Evolutionary conservation across 2,113 vertebrate species (phyloP).

Genomic region (Cyanoramphus novaezelandiae): DNA sequence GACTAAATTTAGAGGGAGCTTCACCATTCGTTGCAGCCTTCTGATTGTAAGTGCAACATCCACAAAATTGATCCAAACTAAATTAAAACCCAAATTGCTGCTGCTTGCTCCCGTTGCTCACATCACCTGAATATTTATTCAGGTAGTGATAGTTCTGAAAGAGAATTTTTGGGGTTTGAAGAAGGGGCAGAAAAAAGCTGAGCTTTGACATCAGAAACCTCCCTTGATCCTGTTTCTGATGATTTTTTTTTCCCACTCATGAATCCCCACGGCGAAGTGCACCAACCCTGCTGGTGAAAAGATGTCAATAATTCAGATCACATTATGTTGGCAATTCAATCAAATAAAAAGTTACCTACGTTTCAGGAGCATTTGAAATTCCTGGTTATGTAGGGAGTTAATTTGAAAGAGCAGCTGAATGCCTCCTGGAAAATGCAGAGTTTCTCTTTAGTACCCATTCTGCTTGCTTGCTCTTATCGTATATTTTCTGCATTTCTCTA

Average conservation of each 20-base stretch:
- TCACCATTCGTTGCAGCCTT: neutral
- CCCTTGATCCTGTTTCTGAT: neutral
- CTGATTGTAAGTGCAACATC: conserved; percentile 14
- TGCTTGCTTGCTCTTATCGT: conserved; percentile 33
- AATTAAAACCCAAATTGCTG: conserved; percentile 22
- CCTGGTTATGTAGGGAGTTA: conserved; percentile 53
- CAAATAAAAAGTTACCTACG: conserved; percentile 34
- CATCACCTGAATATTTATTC: conserved; percentile 3
- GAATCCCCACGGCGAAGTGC: neutral
- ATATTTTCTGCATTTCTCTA: conserved; percentile 56
- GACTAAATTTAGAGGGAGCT: conserved; percentile 2
- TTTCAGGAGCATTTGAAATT: conserved; percentile 55
- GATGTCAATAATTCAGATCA: conserved; percentile 31
- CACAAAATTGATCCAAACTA: conserved; percentile 20
- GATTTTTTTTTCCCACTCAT: neutral
- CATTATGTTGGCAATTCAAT: conserved; percentile 42
- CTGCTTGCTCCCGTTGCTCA: neutral
- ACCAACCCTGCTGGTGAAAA: neutral
- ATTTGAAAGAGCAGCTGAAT: conserved; percentile 67
- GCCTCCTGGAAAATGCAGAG: conserved; percentile 49
- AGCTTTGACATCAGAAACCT: neutral
- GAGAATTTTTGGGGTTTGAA: neutral
- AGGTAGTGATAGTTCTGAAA: neutral
- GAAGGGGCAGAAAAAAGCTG: neutral
- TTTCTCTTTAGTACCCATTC: conserved; percentile 56